Conservation (phyloP, 2,797 vertebrate genomes). For the Spinus olivaceus region DNA sequence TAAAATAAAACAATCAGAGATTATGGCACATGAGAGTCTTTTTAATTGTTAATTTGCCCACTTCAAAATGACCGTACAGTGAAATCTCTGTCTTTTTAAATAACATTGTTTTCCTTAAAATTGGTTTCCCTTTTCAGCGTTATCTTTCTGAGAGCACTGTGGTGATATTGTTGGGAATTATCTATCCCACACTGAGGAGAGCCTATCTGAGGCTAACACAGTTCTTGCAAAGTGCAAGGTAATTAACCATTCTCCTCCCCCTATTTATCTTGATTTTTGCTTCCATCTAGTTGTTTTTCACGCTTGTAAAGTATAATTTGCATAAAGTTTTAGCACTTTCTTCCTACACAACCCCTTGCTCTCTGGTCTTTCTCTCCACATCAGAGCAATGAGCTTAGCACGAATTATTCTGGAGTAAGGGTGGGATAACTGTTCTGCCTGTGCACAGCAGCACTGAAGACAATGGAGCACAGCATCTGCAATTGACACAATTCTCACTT, state of each 20-base stretch:
- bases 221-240: slow-evolving; percentile 48
- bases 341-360: slow-evolving; percentile 18
- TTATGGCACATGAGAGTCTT: slow-evolving; percentile 61
- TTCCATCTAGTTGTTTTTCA: slow-evolving; percentile 48
- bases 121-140: slow-evolving; percentile 13
- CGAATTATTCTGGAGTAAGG: not conserved
- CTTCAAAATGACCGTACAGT: slow-evolving; percentile 63
- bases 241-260: slow-evolving; percentile 56
- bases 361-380: not conserved
- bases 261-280: slow-evolving; percentile 61
- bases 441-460: slow-evolving; percentile 28
- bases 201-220: slow-evolving; percentile 47
- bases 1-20: slow-evolving; percentile 69
- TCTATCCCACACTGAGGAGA: slow-evolving; percentile 36
- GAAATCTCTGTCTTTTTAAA: slow-evolving; percentile 50
- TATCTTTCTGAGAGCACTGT: slow-evolving; percentile 43
- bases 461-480: not conserved
- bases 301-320: slow-evolving; percentile 30
- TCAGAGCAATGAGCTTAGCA: not conserved
- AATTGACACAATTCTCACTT: not conserved
- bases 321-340: slow-evolving; percentile 41
- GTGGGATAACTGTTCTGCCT: not conserved
- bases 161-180: slow-evolving; percentile 45
- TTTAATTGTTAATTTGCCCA: slow-evolving; percentile 72
- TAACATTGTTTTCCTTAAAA: slow-evolving; percentile 51